Base-by-base conservation (phyloP, 2,113 vertebrate genomes). In the Sinosuthora webbiana region DNA sequence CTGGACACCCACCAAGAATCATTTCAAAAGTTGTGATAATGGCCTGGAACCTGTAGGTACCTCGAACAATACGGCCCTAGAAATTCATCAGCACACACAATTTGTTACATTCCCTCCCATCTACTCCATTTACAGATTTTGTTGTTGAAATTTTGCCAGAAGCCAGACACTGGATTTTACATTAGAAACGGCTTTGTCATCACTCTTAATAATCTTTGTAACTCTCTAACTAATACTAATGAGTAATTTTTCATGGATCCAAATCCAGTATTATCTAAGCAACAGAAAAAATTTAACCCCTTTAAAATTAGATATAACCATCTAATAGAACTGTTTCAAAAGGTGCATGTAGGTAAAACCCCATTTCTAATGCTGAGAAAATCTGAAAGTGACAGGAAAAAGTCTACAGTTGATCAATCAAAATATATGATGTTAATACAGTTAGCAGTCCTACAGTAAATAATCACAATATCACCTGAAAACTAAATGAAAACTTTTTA, bases 11-110 rank as follows among this genome's bases (percentile, higher is more conserved):
- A 63, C 99, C 99, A 96, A 99, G 98, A 97, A 99, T 99, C 99
- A 99, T 99, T 98, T 99, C 99, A 95, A 99, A 99, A 12, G 99
- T 99, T 68, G 99, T 99, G 97, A 99, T 99, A 76, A 99, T 98
- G 59, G 99, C 99, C 94, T 99, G 99, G 97, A 99, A 99, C 96
- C 98, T 98, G 98, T 99, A 99, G 67, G 98, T 97, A n/a, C 99
- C 99, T 94, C 98, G 98, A 87, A 99, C 90, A 37, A 98, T 98
- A 31, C 98, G 99, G 11, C 99, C 99, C 99, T 99, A 47, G 28
- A 85, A 94, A 96, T 83, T 53, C 42, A 94, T 52, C 69, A 96
- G 87, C 42, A 97, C 75, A 97, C 18, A 73, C 12, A 33, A 49
- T 70, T 65, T 69, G 68, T 83, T 91, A 93, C 10, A 65, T 62